Percentiles rank a stretch among this genome's conserved stretches.
Conservation (phyloP, 2,888 invertebrate species). For the Eupithecia insigniata region DNA sequence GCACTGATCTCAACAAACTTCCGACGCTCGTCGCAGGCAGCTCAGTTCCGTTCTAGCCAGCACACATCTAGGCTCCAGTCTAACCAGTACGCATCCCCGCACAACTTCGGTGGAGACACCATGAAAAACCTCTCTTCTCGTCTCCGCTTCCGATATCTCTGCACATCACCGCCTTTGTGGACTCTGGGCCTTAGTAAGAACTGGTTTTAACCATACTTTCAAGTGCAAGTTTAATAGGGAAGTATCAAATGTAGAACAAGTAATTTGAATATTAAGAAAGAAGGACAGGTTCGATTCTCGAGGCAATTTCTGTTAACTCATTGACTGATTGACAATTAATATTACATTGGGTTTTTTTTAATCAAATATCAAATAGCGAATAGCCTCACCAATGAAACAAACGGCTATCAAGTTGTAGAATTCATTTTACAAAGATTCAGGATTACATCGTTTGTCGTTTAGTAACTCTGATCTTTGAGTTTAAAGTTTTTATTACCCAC, state of each 20-base stretch:
- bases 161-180: too few relatives aligned
- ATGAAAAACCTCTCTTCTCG: too few relatives aligned
- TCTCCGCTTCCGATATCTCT: too few relatives aligned
- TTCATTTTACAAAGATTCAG: not conserved
- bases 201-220: not conserved
- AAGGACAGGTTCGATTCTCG: slow-evolving; percentile 59
- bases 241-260: slow-evolving; percentile 1
- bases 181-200: not conserved
- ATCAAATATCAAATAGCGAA: not conserved
- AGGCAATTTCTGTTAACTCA: slow-evolving; percentile 48
- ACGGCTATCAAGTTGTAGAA: not conserved
- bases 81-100: too few relatives aligned
- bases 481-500: not conserved
- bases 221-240: not conserved
- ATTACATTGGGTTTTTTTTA: too few relatives aligned
- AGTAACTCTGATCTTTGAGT: not conserved
- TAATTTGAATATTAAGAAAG: slow-evolving; percentile 1
- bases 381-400: not conserved
- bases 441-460: not conserved
- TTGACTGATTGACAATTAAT: not conserved
- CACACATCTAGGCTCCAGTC: too few relatives aligned
- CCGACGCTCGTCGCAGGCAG: too few relatives aligned
- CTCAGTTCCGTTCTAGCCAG: too few relatives aligned
- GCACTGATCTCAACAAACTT: too few relatives aligned
- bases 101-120: too few relatives aligned